phyloP scores from a whole-genome alignment of 2,888 invertebrate genomes.

The Poecilobothrus nobilitatus region DNA sequence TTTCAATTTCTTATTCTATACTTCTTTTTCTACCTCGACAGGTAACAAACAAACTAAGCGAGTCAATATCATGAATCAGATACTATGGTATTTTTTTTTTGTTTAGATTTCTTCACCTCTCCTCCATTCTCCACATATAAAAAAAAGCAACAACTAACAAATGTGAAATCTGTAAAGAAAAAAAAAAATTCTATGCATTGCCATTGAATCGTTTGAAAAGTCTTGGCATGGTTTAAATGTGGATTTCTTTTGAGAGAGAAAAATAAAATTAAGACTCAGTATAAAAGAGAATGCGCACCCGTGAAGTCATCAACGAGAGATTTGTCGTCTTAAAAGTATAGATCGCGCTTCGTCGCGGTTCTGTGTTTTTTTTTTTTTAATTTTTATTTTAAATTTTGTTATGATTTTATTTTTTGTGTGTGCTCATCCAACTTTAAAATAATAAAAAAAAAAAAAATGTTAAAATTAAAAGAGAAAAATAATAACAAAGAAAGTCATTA shows the following conservation, averaged over 20 bases:
- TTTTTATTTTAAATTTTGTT: not conserved
- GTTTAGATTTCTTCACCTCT: not conserved
- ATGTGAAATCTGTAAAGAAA: not conserved
- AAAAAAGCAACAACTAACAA: not conserved
- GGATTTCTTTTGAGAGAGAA: not conserved
- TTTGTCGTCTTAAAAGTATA: not conserved
- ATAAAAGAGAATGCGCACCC: not conserved
- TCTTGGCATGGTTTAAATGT: not conserved
- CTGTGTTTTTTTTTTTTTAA: not conserved
- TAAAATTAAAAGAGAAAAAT: not conserved
- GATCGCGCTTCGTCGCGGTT: constrained; percentile 6
- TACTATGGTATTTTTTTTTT: not conserved
- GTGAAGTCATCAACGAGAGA: not conserved
- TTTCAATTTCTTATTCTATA: not conserved
- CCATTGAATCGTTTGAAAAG: not conserved
- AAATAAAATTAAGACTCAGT: not conserved
- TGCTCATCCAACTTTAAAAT: not conserved
- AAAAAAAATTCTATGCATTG: not conserved
- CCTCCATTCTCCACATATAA: not conserved
- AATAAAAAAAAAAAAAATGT: not conserved
- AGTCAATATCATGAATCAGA: not conserved
- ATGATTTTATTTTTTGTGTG: not conserved
- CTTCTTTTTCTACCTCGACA: not conserved
- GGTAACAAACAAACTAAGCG: not conserved
- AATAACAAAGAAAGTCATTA: not conserved